Evolutionary conservation across 2,797 vertebrate genomes (phyloP), one percentile per base, ranked within the genome.

Genomic region (Coilia nasus): DNA sequence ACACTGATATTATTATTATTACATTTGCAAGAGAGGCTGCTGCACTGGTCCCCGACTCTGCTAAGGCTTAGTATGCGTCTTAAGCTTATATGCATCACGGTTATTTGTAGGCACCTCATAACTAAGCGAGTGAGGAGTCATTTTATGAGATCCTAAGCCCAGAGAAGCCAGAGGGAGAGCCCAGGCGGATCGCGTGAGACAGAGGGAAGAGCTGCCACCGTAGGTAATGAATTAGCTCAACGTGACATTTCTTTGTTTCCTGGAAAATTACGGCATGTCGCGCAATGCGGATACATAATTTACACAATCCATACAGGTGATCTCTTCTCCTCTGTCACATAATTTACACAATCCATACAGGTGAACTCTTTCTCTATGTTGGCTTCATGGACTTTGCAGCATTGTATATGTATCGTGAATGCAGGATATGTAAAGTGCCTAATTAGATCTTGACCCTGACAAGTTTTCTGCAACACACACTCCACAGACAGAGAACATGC

Each of bases 61-160:
- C 90, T 87, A 87, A 90, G 93, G 88, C 92, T 95, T 94, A 91
- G 85, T 87, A 88, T 90, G 89, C 89, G 88, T 90, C 90, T 88
- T 90, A 89, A 93, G 90, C 91, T 92, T 92, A 91, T 94, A 92
- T 93, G 92, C 92, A 93, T 93, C 89, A 89, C 90, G 91, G 93
- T 95, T 94, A 94, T 94, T 94, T 94, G 94, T 94, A 94, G 94
- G 94, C 93, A 93, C 90, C 93, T 92, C 93, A 93, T 93, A 94
- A 92, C 93, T 93, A 95, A 94, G 92, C 93, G 94, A 93, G 92
- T 94, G 94, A 94, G 93, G 94, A 93, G 93, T 94, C 92, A 94
- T 95, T 94, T 94, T 94, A 95, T 95, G 94, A 95, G 93, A 93
- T 94, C 90, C 92, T 94, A 94, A 95, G 93, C 93, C 93, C 60